phyloP scores from a whole-genome alignment of 2,888 invertebrate species.

The Rhagonycha lutea region DNA sequence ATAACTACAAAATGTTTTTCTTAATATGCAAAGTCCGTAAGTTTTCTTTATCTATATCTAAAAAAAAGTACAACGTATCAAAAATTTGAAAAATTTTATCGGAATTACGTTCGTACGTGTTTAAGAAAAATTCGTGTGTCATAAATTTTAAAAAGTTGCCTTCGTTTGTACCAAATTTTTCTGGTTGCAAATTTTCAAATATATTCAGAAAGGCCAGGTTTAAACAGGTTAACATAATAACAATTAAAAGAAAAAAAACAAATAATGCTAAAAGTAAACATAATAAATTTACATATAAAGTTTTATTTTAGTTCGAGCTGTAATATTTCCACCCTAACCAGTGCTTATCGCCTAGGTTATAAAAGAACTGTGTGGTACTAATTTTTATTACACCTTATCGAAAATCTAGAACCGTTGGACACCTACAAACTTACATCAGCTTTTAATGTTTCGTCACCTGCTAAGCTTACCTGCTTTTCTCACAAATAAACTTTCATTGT shows the following conservation, averaged over 20 bases:
- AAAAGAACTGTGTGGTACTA: constrained; percentile 32
- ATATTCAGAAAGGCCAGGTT: background rate
- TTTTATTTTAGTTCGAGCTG: background rate
- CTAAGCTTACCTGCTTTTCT: constrained; percentile 24
- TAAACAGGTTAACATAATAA: background rate
- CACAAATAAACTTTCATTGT: constrained; percentile 24
- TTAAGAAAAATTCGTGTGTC: too few species aligned
- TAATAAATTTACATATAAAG: background rate
- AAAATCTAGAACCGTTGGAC: constrained; percentile 30
- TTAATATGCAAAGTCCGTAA: background rate
- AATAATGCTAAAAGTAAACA: background rate
- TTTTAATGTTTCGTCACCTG: constrained; percentile 32
- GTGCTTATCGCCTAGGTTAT: constrained; percentile 25
- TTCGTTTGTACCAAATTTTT: background rate
- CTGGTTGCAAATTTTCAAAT: background rate
- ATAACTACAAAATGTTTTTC: background rate
- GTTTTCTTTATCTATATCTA: too few species aligned
- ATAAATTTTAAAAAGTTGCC: too few species aligned
- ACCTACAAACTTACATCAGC: constrained; percentile 29
- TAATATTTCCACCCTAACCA: constrained; percentile 9
- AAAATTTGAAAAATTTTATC: too few species aligned
- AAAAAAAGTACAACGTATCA: too few species aligned
- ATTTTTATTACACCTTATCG: constrained; percentile 35
- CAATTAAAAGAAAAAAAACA: background rate
- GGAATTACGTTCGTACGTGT: too few species aligned